Conservation (phyloP, 1,140 invertebrate genomes). For the Brachionus rubens region DNA sequence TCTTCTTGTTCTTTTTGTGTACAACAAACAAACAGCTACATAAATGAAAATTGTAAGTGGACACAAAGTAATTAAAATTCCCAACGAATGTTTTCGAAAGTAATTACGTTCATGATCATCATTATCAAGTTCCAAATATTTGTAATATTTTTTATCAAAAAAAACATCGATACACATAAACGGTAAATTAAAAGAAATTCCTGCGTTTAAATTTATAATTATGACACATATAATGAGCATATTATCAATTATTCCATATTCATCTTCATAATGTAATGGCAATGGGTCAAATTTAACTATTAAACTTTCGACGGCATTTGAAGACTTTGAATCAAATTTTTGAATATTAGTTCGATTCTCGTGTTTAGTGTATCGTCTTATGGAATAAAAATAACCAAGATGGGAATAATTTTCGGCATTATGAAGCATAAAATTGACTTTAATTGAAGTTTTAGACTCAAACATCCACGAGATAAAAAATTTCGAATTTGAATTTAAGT, state of each 20-base stretch:
- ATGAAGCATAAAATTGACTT: too few species aligned
- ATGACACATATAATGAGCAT: not conserved
- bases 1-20: not conserved
- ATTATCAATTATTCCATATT: not conserved
- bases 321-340: too few species aligned
- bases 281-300: too few species aligned
- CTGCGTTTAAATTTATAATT: not conserved
- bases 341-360: too few species aligned
- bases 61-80: not conserved
- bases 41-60: not conserved
- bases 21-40: not conserved
- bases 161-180: slow-evolving; percentile 14
- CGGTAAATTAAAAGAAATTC: not conserved
- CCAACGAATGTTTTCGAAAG: not conserved
- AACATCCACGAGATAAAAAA: too few species aligned
- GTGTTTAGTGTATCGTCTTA: too few species aligned
- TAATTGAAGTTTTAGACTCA: too few species aligned
- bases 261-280: too few species aligned
- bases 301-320: too few species aligned
- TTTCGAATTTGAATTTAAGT: too few species aligned
- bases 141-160: not conserved
- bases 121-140: not conserved
- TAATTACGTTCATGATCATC: not conserved
- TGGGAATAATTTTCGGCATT: too few species aligned
- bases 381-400: too few species aligned